Evolutionary conservation across 2,888 invertebrate species (phyloP), one percentile per base, ranked within the genome.

Genomic region (Coelinius sp.): DNA sequence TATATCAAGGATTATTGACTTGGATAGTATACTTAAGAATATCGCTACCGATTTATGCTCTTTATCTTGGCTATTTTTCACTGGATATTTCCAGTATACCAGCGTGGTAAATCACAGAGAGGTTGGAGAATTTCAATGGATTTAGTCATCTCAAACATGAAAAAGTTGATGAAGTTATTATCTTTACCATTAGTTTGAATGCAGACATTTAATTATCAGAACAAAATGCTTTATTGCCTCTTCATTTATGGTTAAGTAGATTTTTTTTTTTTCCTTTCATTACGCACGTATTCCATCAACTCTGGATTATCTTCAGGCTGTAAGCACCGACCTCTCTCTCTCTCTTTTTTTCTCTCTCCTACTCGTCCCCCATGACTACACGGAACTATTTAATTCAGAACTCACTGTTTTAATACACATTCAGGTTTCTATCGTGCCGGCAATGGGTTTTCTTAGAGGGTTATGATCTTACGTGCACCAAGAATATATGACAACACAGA

Each of bases 331-430:
- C n/a, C n/a, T n/a, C 31, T 31, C 31, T 31, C 4, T 31, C 31
- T 31, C 5, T 31, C 31, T 4, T 14, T n/a, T 17, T 46, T 56
- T 38, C 25, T 8, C 17, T 52, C 38, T 31, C 38, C 59, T 31
- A 63, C 10, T 31, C 49, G 10, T 52, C 35, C 31, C 31, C 49
- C 27, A 74, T 77, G 20, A 25, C 14, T 31, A 59, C 73, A 74
- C 78, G 78, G 76, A 79, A 77, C 77, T 79, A 76, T 77, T 79
- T 78, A 79, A 79, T 79, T 78, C 79, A 79, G 73, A 70, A 68
- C 35, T 35, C 59, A 59, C 7, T 59, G 31, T 70, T 25, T 70
- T 27, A 65, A 66, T 44, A 68, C 27, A 38, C 49, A 44, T 8
- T 52, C 69, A 44, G 49, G 70, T 74, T 76, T 66, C 70, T 74